Evolutionary conservation across 2,113 vertebrate species (phyloP).

Genomic region (Perccottus glenii): DNA sequence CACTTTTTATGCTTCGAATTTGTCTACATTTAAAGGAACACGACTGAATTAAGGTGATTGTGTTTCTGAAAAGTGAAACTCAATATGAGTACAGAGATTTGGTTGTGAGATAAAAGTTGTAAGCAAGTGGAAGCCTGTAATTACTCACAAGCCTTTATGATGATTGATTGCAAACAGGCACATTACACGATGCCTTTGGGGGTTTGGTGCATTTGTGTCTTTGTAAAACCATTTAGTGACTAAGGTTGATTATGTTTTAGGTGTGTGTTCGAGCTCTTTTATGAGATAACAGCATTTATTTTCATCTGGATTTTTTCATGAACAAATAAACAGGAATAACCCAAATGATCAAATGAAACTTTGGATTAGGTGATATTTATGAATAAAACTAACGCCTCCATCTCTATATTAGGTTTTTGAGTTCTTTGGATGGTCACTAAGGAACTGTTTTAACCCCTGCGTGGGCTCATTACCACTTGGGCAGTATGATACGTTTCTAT

Average conservation of each 20-base stretch:
- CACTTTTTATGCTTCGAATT: slow-evolving; percentile 3
- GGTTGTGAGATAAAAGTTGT: slow-evolving; percentile 2
- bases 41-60: background rate
- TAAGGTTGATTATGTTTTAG: slow-evolving; percentile 1
- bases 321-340: too few relatives aligned
- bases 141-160: slow-evolving; percentile 13
- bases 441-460: too few relatives aligned
- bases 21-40: slow-evolving; percentile 22
- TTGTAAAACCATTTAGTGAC: slow-evolving; percentile 17
- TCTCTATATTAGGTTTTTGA: too few relatives aligned
- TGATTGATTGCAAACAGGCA: slow-evolving; percentile 23
- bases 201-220: slow-evolving; percentile 1
- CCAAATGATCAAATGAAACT: too few relatives aligned
- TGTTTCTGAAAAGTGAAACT: background rate
- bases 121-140: background rate
- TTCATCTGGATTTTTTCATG: background rate
- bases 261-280: background rate
- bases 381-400: too few relatives aligned
- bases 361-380: too few relatives aligned
- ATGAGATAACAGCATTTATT: background rate
- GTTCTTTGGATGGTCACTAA: too few relatives aligned
- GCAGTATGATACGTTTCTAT: too few relatives aligned
- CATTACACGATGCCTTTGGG: slow-evolving; percentile 16
- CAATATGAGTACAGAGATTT: background rate
- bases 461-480: too few relatives aligned